A percentile compares a stretch with the other conserved stretches of the same genome.
Evolutionary conservation across 2,113 vertebrate species (phyloP).

Genomic region (Hucho hucho): DNA sequence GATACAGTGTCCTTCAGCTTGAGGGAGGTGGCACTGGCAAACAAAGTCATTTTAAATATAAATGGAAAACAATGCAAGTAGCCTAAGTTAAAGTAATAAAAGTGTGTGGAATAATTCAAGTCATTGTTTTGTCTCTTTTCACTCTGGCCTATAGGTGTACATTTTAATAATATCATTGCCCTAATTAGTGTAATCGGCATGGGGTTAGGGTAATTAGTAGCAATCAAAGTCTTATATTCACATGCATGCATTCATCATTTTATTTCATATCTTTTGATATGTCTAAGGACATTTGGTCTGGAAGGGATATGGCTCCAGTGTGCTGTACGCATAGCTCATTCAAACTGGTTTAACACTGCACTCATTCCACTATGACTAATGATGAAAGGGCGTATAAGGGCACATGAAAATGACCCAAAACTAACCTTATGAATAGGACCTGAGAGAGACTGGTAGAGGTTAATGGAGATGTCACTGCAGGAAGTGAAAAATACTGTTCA

Average conservation of each 20-base stretch:
- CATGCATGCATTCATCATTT: not conserved
- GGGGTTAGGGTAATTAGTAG: not conserved
- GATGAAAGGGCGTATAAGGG: not conserved
- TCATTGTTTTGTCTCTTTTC: not conserved
- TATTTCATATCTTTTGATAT: not conserved
- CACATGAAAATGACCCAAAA: no score
- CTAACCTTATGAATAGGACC: no score
- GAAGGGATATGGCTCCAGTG: no score
- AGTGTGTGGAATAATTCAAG: not conserved
- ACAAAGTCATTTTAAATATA: conserved; percentile 5
- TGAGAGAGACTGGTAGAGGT: no score
- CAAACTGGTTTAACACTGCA: not conserved
- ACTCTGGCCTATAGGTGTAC: not conserved
- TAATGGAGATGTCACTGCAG: no score
- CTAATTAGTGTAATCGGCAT: conserved; percentile 1
- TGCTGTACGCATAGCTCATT: not conserved
- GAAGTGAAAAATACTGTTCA: no score
- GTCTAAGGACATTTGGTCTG: no score
- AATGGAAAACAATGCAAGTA: no score
- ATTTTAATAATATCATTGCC: not conserved
- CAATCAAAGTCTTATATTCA: not conserved
- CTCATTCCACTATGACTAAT: not conserved
- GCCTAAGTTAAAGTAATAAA: not conserved
- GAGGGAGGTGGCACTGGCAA: conserved; percentile 12
- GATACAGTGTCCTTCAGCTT: not conserved